Evolutionary conservation across 2,113 vertebrate species (phyloP).

Genomic region (Microcebus ravelobensis): DNA sequence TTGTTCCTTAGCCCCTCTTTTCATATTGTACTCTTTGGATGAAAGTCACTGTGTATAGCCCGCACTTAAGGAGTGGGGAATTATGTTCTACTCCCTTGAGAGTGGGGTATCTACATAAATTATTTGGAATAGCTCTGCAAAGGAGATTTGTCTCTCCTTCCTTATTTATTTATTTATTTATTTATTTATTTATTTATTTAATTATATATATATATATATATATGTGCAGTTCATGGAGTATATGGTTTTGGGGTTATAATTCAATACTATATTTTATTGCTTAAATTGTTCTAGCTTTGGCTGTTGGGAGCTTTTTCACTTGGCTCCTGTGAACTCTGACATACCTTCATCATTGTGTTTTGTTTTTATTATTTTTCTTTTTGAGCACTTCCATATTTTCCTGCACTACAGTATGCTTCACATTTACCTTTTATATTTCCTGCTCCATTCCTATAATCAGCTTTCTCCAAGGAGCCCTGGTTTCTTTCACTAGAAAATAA

Average conservation of each 20-base stretch:
- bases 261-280: not conserved
- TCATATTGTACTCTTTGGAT: not conserved
- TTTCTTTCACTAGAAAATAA: conserved; percentile 9
- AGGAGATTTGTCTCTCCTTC: not conserved
- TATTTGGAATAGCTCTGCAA: not conserved
- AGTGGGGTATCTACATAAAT: not conserved
- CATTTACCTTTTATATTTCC: not conserved
- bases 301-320: not conserved
- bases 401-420: not conserved
- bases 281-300: not conserved
- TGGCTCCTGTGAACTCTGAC: not conserved
- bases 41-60: not conserved
- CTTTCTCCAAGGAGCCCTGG: not conserved
- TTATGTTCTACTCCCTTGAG: not conserved
- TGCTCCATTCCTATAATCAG: not conserved
- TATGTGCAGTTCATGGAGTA: not conserved
- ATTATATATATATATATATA: not conserved
- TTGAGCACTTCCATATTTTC: not conserved
- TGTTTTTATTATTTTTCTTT: not conserved
- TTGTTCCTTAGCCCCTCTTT: not conserved
- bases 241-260: not conserved
- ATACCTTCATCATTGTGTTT: not conserved
- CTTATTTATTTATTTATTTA: not conserved
- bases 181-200: not conserved
- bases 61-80: not conserved